A percentile compares a stretch with the other conserved stretches of the same genome.
phyloP scores from a whole-genome alignment of 1,140 invertebrate genomes.

The Chionoecetes opilio region DNA sequence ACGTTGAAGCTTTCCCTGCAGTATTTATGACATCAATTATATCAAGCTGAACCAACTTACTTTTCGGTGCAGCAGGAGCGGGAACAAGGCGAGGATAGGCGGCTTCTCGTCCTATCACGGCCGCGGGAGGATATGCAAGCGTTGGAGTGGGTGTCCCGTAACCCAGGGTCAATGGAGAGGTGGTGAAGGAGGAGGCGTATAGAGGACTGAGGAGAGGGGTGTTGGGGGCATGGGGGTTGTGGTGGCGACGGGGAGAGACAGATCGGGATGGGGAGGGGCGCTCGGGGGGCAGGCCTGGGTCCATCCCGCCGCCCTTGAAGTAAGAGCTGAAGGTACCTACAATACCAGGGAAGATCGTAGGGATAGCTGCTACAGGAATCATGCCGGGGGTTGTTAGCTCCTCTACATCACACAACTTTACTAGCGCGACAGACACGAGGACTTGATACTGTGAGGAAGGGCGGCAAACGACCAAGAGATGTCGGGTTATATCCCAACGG shows the following conservation, averaged over 20 bases:
- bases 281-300: conserved; percentile 73
- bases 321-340: conserved; percentile 75
- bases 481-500: no score
- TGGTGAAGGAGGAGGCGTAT: conserved; percentile 68
- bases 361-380: background rate
- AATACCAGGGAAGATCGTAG: background rate
- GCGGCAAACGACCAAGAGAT: no score
- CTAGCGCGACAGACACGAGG: no score
- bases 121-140: conserved; percentile 33
- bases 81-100: conserved; percentile 56
- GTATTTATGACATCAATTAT: background rate
- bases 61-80: conserved; percentile 67
- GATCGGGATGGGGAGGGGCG: conserved; percentile 73
- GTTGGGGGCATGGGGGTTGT: conserved; percentile 36
- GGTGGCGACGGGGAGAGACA: conserved; percentile 69
- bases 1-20: no score
- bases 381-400: no score
- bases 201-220: conserved; percentile 67
- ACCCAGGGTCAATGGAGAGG: conserved; percentile 50
- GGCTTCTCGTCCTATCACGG: conserved; percentile 54
- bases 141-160: conserved; percentile 61
- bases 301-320: conserved; percentile 73
- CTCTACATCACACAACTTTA: background rate
- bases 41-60: conserved; percentile 52
- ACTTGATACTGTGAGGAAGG: no score